Evolutionary conservation across 2,113 vertebrate species (phyloP).

Genomic region (Elaphurus davidianus): DNA sequence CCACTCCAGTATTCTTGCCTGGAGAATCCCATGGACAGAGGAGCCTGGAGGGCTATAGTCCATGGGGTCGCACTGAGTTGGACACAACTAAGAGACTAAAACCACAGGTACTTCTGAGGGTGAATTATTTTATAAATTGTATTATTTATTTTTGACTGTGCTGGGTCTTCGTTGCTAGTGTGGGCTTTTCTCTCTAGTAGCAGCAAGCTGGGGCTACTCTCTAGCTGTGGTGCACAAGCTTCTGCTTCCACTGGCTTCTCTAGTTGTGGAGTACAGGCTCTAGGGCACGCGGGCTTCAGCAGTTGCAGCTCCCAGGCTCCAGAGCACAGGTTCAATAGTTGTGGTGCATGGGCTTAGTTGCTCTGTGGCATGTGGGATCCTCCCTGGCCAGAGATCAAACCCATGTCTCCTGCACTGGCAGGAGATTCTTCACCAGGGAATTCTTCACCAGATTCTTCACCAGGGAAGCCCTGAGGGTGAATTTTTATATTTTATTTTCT

Average conservation of each 20-base stretch:
- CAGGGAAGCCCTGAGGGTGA: not conserved
- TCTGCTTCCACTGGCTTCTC: not conserved
- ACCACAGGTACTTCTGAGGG: not conserved
- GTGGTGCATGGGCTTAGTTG: not conserved
- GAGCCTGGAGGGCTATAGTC: not conserved
- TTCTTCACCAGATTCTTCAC: not conserved
- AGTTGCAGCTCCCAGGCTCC: not conserved
- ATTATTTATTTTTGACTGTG: not conserved
- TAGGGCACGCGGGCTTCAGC: rapidly evolving
- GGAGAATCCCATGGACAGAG: not conserved
- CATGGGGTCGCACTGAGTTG: not conserved
- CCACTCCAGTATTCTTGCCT: not conserved
- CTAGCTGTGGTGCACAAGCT: not conserved
- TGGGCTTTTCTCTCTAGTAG: not conserved
- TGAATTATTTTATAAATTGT: not conserved
- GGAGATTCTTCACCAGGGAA: not conserved
- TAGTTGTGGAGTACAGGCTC: rapidly evolving
- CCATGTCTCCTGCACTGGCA: not conserved
- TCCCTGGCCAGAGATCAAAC: not conserved
- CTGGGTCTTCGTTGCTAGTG: not conserved
- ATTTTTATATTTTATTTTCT: not conserved
- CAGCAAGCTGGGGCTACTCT: not conserved
- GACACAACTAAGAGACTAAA: not conserved
- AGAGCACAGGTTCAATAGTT: not conserved
- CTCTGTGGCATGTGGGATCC: not conserved